Base-by-base conservation (phyloP, 1,140 invertebrate species). In the Drosophila sucinea region DNA sequence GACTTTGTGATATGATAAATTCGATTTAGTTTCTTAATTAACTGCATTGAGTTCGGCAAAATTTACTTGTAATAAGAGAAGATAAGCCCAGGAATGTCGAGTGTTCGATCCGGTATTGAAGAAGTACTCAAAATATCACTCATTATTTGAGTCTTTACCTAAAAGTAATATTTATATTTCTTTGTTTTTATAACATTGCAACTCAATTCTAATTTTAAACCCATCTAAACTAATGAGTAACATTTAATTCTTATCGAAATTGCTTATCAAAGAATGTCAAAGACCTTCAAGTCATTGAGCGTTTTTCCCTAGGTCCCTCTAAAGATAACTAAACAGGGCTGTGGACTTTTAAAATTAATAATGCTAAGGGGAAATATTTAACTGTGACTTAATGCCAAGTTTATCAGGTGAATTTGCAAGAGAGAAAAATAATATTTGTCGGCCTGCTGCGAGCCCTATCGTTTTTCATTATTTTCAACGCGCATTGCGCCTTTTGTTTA, bases 391-490 rank as follows among this genome's bases (percentile, higher is more conserved):
- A 47, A 47, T 47, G 44, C 44, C 44, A 51, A 51, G 44, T 27
- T 51, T 51, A 51, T 27, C 23, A 51, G 44, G 44, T 51, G 44
- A 51, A 51, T 27, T 51, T 3, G 44, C 44, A 51, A 47, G 44
- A 47, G 44, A 47, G 2, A 47, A 47, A 47, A 17, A 17, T 17
- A 17, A 44, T 6, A 47, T 8, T 10, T 35, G 33, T 35, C 33
- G 33, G 11, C 3, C 8, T 8, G 10, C 10, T 38, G 35, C 10
- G 10, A 3, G 35, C 35, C 10, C 8, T 38, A 38, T 33, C 63
- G 51, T 57, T 73, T 73, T 73, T 62, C 51, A 35, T 60, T 77
- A 68, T 44, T 58, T 75, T 44, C 17, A 44, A 51, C 44, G 23
- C 44, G n/a, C 25, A 25, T 51, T 51, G 25, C 23, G 63, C 51